These are phyloP conservation scores for Ectropis crepuscularia DNA, from an alignment of 2,888 invertebrate genomes.

Conservation along the genomic window DNA sequence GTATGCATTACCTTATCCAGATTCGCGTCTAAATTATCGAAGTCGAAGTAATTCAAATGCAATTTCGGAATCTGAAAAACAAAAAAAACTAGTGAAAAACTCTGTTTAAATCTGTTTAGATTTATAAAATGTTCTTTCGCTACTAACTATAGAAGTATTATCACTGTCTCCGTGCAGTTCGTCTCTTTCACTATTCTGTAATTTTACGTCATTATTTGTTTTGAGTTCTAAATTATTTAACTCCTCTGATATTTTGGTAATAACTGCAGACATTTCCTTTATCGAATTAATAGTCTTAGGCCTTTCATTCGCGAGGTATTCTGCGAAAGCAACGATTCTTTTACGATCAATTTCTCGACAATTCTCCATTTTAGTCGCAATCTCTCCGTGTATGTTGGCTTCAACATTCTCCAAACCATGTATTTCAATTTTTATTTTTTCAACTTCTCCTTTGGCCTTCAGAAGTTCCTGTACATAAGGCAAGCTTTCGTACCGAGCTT, in stretches of 20 bases:
- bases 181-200: slow-evolving; percentile 2
- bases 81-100: slow-evolving; percentile 3
- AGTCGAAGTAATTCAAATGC: slow-evolving; percentile 56
- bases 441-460: slow-evolving; percentile 47
- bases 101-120: not conserved
- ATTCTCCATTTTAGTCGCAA: slow-evolving; percentile 50
- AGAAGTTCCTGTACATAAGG: slow-evolving; percentile 63
- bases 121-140: not conserved
- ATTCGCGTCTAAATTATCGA: slow-evolving; percentile 60
- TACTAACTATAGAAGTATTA: slow-evolving; percentile 26
- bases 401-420: slow-evolving; percentile 50
- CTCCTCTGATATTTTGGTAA: slow-evolving; percentile 48
- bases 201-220: slow-evolving; percentile 5
- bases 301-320: slow-evolving; percentile 57
- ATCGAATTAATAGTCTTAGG: slow-evolving; percentile 54
- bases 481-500: slow-evolving; percentile 67
- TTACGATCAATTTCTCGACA: slow-evolving; percentile 52
- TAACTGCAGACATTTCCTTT: slow-evolving; percentile 47
- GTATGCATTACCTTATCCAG: slow-evolving; percentile 61
- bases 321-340: slow-evolving; percentile 61
- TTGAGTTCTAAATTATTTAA: slow-evolving; percentile 40
- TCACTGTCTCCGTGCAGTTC: slow-evolving; percentile 15
- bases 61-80: slow-evolving; percentile 67
- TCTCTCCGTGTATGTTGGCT: slow-evolving; percentile 47
- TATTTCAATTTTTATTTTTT: slow-evolving; percentile 51